phyloP scores from a whole-genome alignment of 2,888 invertebrate genomes.

The Gastracanthus pulcherrimus region DNA sequence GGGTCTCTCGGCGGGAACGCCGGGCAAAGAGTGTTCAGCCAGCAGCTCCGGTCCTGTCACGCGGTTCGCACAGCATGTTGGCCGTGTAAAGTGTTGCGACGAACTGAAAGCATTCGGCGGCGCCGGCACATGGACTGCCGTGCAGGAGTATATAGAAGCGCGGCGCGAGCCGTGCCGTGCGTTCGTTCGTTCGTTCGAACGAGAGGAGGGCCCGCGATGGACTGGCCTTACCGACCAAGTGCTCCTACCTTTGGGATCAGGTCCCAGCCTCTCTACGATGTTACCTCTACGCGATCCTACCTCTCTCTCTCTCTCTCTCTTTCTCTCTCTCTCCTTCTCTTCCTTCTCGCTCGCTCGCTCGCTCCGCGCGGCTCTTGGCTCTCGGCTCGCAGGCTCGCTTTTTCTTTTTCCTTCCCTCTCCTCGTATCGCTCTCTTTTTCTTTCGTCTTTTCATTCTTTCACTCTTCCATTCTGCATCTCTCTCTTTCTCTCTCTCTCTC shows the following conservation, averaged over 20 bases:
- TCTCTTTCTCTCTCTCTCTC: slow-evolving; percentile 52
- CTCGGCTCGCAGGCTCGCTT: background rate
- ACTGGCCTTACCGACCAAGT: slow-evolving; percentile 72
- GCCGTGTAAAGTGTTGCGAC: background rate
- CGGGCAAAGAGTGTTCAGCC: no score
- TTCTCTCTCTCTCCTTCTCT: slow-evolving; percentile 49
- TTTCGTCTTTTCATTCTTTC: slow-evolving; percentile 63
- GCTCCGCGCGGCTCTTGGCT: background rate
- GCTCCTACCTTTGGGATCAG: slow-evolving; percentile 76
- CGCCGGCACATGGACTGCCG: no score
- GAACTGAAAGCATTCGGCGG: background rate
- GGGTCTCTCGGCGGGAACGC: no score
- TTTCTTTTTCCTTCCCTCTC: slow-evolving; percentile 46
- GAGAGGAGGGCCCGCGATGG: slow-evolving; percentile 77
- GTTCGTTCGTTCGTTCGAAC: slow-evolving; percentile 67
- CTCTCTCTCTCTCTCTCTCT: slow-evolving; percentile 63
- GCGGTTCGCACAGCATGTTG: background rate
- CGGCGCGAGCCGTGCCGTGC: slow-evolving; percentile 2
- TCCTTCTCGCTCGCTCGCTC: slow-evolving; percentile 25
- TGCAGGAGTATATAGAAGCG: background rate
- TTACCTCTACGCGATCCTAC: slow-evolving; percentile 68
- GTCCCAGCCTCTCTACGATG: slow-evolving; percentile 75
- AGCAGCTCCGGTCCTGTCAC: background rate
- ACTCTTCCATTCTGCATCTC: slow-evolving; percentile 54
- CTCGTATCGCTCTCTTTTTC: slow-evolving; percentile 58